A percentile compares a stretch with the other conserved stretches of the same genome.
Conservation (phyloP, 2,888 invertebrate species). For the Thyatira batis region DNA sequence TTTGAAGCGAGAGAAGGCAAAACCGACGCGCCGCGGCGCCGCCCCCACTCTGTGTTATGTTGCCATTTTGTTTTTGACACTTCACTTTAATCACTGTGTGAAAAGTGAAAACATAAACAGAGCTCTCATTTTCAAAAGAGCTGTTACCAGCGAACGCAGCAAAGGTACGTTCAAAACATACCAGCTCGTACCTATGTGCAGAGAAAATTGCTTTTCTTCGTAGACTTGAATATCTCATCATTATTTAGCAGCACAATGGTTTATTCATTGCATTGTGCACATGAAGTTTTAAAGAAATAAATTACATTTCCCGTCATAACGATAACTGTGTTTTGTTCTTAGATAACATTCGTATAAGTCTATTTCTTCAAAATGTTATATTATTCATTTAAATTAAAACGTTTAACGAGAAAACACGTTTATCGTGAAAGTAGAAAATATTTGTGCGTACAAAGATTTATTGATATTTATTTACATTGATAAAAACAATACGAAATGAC, state of each 20-base stretch:
- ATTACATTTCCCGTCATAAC: not conserved
- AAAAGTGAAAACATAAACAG: constrained; percentile 65
- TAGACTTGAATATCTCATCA: constrained; percentile 37
- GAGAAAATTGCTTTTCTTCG: constrained; percentile 46
- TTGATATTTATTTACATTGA: no score
- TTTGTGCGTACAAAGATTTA: no score
- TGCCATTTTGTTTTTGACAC: constrained; percentile 79
- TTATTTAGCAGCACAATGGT: constrained; percentile 5
- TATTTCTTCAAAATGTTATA: no score
- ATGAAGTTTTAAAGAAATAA: not conserved
- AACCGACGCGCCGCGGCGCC: constrained; percentile 40
- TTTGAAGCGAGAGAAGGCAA: constrained; percentile 41
- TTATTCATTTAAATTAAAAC: no score
- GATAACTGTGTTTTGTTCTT: not conserved
- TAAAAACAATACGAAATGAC: not conserved
- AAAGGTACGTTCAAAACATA: constrained; percentile 55
- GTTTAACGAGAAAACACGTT: no score
- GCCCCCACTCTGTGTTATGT: constrained; percentile 40
- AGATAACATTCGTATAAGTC: not conserved
- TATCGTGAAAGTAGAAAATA: no score
- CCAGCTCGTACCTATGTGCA: constrained; percentile 42
- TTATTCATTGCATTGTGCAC: constrained; percentile 8
- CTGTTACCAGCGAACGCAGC: constrained; percentile 44
- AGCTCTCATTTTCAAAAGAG: constrained; percentile 77
- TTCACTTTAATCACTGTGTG: constrained; percentile 80